Base-by-base conservation (phyloP, 2,113 vertebrate genomes). In the Pampusana beccarii region DNA sequence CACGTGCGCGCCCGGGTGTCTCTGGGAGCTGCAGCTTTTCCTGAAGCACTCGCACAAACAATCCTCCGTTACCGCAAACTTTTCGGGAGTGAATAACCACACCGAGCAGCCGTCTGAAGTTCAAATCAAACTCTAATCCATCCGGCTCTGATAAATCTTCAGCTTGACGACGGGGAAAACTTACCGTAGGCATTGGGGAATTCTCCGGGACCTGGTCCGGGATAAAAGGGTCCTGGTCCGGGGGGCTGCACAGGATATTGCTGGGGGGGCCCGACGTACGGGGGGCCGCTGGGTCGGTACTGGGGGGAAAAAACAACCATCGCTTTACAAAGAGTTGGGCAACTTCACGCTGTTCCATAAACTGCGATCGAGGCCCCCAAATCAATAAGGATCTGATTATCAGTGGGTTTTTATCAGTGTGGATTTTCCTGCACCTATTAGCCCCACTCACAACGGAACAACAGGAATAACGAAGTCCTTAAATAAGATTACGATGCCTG, bases 161-260 rank as follows among this genome's bases (percentile, higher is more conserved):
- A 69, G 62, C 77, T n/a, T 42, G 75, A 83, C 86, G 83, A 92
- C 53, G 69, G 57, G 48, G 64, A 86, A 46, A 46, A 96, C 99
- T 99, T 94, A 99, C 99, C 99, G 2, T 99, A 99, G 85, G 99
- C 99, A 89, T 97, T 96, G 57, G 99, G 98, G 97, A 99, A 99
- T 79, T 99, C 99, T 93, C 99, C 99, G 64, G 99, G 99, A 64
- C 99, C 98, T 11, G 99, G 99, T 70, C 99, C 99, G 67, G 99
- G 98, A 92, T 99, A 99, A 86, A 99, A 99, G 74, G 99, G 99
- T 91, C 98, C 98, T 10, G 99, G 98, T 48, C 99, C 99, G 0
- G 99, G 99, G 1, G 99, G 99, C 70, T 99, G 99, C 69, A 99
- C 98, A 13, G 99, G 98, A 96, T 99, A 99, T 97, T 99, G 99